These are phyloP conservation scores for Ctena decussata DNA, from an alignment of 2,888 invertebrate genomes.

Conservation along the genomic window DNA sequence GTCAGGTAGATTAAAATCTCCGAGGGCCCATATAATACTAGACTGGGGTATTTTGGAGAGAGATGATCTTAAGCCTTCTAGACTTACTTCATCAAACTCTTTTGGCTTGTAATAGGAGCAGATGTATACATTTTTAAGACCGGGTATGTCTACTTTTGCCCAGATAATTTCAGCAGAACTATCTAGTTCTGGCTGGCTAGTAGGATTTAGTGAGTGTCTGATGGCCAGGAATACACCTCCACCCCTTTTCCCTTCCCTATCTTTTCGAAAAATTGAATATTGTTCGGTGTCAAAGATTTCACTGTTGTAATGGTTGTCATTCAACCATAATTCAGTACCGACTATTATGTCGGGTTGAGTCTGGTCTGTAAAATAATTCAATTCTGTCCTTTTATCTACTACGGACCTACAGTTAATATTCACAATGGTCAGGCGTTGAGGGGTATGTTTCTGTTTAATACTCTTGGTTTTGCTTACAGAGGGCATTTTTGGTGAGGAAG, in stretches of 20 bases:
- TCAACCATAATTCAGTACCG: neutral
- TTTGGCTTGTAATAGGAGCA: neutral
- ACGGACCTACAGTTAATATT: neutral
- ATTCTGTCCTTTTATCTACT: neutral
- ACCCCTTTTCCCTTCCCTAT: neutral
- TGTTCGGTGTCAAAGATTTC: neutral
- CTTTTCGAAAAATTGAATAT: neutral
- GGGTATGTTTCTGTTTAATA: neutral
- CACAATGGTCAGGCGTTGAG: neutral
- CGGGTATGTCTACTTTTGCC: neutral
- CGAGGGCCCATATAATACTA: neutral
- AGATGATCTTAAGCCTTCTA: neutral
- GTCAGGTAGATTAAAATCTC: neutral
- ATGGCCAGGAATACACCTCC: constrained; percentile 3
- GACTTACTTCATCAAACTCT: neutral
- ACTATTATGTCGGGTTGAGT: neutral
- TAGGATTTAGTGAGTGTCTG: neutral
- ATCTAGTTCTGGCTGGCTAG: neutral
- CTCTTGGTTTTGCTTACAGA: neutral
- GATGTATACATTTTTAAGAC: neutral
- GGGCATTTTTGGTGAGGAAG: neutral
- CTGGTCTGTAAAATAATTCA: neutral
- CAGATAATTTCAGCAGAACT: neutral
- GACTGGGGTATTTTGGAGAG: neutral
- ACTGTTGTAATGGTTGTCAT: neutral